These are phyloP conservation scores for Tetragnatha versicolor DNA, from an alignment of 1,140 invertebrate species.

Conservation along the genomic window DNA sequence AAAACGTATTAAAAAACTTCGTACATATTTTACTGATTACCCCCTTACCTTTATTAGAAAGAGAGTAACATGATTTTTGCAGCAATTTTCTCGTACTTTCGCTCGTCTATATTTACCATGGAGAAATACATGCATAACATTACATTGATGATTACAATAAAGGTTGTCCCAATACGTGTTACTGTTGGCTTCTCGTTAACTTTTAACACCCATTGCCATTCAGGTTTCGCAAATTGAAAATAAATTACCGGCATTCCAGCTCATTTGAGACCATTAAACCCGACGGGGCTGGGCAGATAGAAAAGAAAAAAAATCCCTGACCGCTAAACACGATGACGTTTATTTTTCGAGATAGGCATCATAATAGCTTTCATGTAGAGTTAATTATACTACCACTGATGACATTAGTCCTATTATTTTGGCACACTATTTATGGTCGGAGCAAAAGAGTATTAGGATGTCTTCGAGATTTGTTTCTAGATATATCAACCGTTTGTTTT, in stretches of 20 bases:
- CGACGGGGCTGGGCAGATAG: neutral
- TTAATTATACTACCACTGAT: neutral
- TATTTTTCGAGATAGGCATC: neutral
- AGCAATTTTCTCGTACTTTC: no score
- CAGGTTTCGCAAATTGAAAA: neutral
- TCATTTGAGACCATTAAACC: neutral
- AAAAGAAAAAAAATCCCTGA: neutral
- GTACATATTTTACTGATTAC: no score
- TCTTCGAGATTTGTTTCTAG: no score
- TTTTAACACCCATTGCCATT: neutral
- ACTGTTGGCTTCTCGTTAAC: neutral
- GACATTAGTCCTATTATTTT: neutral
- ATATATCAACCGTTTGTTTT: no score
- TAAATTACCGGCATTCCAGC: neutral
- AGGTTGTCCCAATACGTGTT: no score
- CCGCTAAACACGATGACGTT: neutral
- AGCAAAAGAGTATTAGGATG: no score
- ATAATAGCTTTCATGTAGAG: neutral
- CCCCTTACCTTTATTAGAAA: no score
- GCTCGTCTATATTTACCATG: no score
- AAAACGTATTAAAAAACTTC: no score
- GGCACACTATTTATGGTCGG: neutral
- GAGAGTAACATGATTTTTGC: no score
- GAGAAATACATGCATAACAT: no score
- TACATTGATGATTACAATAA: no score